These are phyloP conservation scores for Pollenia griseotomentosa DNA, from an alignment of 2,888 invertebrate species.

Conservation along the genomic window DNA sequence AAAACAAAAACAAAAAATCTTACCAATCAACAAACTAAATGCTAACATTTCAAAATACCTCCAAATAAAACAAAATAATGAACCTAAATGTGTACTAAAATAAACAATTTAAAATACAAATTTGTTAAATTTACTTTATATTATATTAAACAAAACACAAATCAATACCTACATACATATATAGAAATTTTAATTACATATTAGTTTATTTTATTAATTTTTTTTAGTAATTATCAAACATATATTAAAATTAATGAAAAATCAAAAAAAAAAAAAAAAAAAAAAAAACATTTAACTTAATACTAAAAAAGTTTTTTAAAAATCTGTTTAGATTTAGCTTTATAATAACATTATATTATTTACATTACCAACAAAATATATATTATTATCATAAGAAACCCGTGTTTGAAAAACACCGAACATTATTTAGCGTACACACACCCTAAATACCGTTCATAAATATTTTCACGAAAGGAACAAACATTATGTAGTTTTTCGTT, in stretches of 20 bases:
- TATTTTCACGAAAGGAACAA: too few relatives aligned
- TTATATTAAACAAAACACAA: conserved; percentile 47
- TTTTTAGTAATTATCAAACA: conserved; percentile 52
- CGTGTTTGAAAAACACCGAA: too few relatives aligned
- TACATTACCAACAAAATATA: conserved; percentile 11
- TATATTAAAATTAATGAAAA: conserved; percentile 52
- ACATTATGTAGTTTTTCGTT: too few relatives aligned
- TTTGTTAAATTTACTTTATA: conserved; percentile 70
- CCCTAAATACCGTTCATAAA: too few relatives aligned
- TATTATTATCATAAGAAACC: not conserved
- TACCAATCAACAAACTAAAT: conserved; percentile 71
- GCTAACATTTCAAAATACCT: conserved; percentile 74
- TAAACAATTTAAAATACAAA: conserved; percentile 67
- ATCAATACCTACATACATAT: conserved; percentile 30
- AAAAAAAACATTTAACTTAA: conserved; percentile 47
- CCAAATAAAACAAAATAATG: conserved; percentile 68
- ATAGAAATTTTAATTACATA: conserved; percentile 58
- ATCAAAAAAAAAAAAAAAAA: conserved; percentile 37
- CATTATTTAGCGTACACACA: too few relatives aligned
- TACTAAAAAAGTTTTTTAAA: conserved; percentile 46
- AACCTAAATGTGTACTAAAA: conserved; percentile 73
- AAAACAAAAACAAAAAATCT: conserved; percentile 42
- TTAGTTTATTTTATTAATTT: conserved; percentile 50
- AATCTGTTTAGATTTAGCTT: conserved; percentile 65
- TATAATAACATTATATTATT: conserved; percentile 43